A percentile compares a stretch with the other conserved stretches of the same genome.
Evolutionary conservation across 2,113 vertebrate genomes (phyloP).

Genomic region (Lontra canadensis): DNA sequence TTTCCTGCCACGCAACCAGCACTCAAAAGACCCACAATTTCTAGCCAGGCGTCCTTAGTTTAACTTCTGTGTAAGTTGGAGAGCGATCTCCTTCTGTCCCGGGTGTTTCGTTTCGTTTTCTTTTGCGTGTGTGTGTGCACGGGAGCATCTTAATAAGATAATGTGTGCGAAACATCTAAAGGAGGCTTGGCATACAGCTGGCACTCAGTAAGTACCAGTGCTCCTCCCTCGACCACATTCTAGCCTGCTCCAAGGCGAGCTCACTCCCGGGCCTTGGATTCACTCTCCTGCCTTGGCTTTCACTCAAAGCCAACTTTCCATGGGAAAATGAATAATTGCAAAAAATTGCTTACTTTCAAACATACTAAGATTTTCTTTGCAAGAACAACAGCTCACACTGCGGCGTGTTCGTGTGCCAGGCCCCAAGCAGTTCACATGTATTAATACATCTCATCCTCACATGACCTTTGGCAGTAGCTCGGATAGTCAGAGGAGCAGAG

Average conservation of each 20-base stretch:
- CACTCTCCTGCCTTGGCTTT: background rate
- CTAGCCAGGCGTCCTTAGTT: background rate
- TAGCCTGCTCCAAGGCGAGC: background rate
- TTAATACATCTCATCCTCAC: background rate
- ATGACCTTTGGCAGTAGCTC: background rate
- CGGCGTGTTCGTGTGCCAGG: background rate
- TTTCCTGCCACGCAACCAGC: background rate
- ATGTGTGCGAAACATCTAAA: background rate
- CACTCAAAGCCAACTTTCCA: background rate
- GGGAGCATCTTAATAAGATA: background rate
- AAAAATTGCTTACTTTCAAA: conserved; percentile 31
- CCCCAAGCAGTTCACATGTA: background rate
- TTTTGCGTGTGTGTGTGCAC: too few relatives aligned
- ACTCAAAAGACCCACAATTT: background rate
- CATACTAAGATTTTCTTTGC: background rate
- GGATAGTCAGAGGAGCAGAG: background rate
- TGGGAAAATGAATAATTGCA: background rate
- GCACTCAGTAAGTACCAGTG: background rate
- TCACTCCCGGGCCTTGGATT: background rate
- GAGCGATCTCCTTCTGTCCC: background rate
- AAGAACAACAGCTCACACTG: background rate
- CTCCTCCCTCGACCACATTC: background rate
- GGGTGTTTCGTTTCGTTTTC: background rate
- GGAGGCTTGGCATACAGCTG: background rate
- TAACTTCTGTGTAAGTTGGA: background rate